Evolutionary conservation across 2,113 vertebrate genomes (phyloP).

Genomic region (Lynx canadensis): DNA sequence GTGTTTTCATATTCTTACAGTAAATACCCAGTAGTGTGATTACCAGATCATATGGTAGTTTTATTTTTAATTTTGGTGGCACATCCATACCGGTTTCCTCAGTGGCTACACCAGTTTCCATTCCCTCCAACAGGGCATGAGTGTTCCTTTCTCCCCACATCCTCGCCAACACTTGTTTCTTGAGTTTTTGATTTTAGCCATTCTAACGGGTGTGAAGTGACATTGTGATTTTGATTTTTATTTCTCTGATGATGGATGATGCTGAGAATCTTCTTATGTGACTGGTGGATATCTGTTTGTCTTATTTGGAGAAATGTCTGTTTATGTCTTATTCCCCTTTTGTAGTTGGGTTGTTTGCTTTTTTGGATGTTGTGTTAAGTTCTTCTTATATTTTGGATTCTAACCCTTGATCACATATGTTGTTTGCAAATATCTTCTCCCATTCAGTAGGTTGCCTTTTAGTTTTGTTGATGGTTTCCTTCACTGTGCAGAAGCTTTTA

Average conservation of each 20-base stretch:
- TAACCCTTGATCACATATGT: neutral
- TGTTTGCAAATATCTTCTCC: neutral
- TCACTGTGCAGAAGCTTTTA: neutral
- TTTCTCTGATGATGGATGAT: neutral
- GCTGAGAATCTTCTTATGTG: neutral
- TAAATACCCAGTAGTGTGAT: neutral
- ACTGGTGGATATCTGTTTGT: neutral
- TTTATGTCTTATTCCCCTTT: neutral
- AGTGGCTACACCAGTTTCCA: neutral
- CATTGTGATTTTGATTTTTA: neutral
- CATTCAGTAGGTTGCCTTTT: neutral
- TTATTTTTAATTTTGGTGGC: neutral
- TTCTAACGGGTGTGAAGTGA: neutral
- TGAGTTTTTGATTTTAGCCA: neutral
- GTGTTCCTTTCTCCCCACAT: neutral
- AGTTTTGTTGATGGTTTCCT: neutral
- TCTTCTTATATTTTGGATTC: neutral
- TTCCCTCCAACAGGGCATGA: neutral
- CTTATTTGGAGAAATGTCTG: neutral
- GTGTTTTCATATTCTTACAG: neutral
- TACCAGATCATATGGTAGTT: neutral
- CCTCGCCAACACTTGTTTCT: neutral
- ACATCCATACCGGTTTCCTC: neutral
- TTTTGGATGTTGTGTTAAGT: neutral
- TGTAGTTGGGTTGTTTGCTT: neutral